Percentiles rank a stretch among this genome's conserved stretches.
Conservation (phyloP, 2,888 invertebrate genomes). For the Noctua janthina region DNA sequence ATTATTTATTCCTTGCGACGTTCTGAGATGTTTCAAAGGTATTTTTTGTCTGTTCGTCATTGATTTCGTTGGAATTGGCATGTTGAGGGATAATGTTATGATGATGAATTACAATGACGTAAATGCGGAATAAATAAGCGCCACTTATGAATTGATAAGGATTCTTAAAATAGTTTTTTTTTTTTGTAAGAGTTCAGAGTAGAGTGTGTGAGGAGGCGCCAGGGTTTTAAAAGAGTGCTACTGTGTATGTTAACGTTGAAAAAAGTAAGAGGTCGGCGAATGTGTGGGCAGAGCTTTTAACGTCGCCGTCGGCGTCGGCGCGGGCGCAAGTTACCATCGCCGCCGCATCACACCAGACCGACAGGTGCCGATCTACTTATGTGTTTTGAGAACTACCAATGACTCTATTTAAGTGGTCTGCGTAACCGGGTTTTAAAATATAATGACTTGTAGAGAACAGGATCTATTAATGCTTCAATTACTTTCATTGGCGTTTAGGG, state of each 20-base stretch:
- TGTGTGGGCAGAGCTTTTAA: slow-evolving; percentile 65
- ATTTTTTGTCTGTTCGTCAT: slow-evolving; percentile 63
- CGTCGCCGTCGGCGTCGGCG: slow-evolving; percentile 65
- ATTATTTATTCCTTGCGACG: slow-evolving; percentile 76
- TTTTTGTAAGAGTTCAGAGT: slow-evolving; percentile 45
- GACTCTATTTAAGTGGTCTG: slow-evolving; percentile 60
- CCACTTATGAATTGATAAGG: slow-evolving; percentile 48
- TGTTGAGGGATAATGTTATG: slow-evolving; percentile 58
- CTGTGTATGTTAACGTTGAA: slow-evolving; percentile 65
- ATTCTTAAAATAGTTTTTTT: slow-evolving; percentile 54
- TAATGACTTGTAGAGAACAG: slow-evolving; percentile 40
- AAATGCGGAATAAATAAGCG: slow-evolving; percentile 34
- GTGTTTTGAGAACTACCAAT: slow-evolving; percentile 61
- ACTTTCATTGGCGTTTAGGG: slow-evolving; percentile 29
- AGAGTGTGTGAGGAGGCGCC: slow-evolving; percentile 68
- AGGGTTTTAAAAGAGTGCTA: slow-evolving; percentile 64
- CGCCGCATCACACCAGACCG: slow-evolving; percentile 62
- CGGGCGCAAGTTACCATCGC: slow-evolving; percentile 46
- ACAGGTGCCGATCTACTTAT: slow-evolving; percentile 70
- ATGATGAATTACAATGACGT: slow-evolving; percentile 55
- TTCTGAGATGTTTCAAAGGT: slow-evolving; percentile 75
- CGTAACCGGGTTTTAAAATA: slow-evolving; percentile 51
- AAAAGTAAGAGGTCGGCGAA: slow-evolving; percentile 60
- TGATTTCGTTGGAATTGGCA: slow-evolving; percentile 67
- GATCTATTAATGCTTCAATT: slow-evolving; percentile 36